Evolutionary conservation across 2,797 vertebrate genomes (phyloP), one percentile per base, ranked within the genome.

Genomic region (Megalops cyprinoides): DNA sequence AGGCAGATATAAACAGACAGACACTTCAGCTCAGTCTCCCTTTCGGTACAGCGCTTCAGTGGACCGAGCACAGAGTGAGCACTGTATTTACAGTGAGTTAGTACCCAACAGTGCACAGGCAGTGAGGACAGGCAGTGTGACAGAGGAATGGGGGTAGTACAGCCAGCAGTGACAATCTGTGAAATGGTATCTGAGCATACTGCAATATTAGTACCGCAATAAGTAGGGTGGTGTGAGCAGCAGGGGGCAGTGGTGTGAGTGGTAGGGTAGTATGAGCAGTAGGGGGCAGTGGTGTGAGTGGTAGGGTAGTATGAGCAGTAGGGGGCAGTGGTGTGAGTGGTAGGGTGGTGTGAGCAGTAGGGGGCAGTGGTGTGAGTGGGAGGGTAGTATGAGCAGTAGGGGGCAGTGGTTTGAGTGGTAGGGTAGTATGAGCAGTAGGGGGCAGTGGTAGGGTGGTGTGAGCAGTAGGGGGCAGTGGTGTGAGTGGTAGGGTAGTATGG

Each of bases 1-100:
- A 86, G 83, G 69, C 55, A 74, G 25, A 74, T 18, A 60, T 15
- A 46, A 44, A 80, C 42, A 80, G 25, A 75, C 20, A 18, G 12
- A 71, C 37, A 79, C 78, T 73, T 71, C 60, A 60, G 69, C 71
- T 49, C 56, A 62, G 77, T 51, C 51, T 37, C 49, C 55, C 20
- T 58, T n/a, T 20, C 37, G 23, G 65, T 42, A 12, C 20, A 39
- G 31, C 67, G 65, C 65, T 37, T 69, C 37, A 69, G 42, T 39
- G 28, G 60, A n/a, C n/a, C 60, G 23, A 79, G 78, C 48, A 25
- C n/a, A 46, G 37, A 71, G 53, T 62, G 53, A 39, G 56, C 37
- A 15, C 65, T 42, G 15, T 31, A 65, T 39, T 37, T 55, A 60
- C 34, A 1, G 56, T 79, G 46, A 56, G 31, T 51, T 46, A 18